These are phyloP conservation scores for Podotricha telesiphe DNA, from an alignment of 2,888 invertebrate genomes.

Conservation along the genomic window DNA sequence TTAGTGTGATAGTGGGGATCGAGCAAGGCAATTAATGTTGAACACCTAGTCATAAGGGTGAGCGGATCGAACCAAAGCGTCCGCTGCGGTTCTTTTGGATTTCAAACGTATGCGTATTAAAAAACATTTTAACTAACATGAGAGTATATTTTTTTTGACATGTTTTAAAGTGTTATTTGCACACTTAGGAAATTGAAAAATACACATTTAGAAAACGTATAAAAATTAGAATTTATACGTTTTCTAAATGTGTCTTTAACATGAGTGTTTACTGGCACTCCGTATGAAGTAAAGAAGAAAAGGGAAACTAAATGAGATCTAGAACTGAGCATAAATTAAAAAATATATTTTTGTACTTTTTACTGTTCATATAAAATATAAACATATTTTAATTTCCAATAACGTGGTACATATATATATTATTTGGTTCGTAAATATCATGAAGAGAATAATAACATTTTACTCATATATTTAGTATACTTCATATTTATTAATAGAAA, in stretches of 20 bases:
- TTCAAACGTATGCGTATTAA: constrained; percentile 14
- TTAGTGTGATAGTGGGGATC: not conserved
- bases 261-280: constrained; percentile 16
- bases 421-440: not conserved
- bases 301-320: constrained; percentile 25
- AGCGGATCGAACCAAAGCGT: constrained; percentile 7
- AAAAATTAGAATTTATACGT: no score
- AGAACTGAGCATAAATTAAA: constrained; percentile 16
- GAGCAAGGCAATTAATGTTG: constrained; percentile 24
- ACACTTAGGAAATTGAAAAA: no score
- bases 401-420: no score
- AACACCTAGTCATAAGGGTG: constrained; percentile 26
- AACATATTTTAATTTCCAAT: no score
- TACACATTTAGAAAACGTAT: no score
- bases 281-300: not conserved
- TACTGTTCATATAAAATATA: no score
- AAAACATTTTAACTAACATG: constrained; percentile 17
- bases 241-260: no score
- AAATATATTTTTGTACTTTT: no score
- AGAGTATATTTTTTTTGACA: no score
- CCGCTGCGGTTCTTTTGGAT: constrained; percentile 21
- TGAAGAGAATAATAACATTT: not conserved
- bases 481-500: no score
- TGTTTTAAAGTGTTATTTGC: no score
- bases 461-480: no score